phyloP scores from a whole-genome alignment of 1,140 invertebrate species.

The Callitettix versicolor region DNA sequence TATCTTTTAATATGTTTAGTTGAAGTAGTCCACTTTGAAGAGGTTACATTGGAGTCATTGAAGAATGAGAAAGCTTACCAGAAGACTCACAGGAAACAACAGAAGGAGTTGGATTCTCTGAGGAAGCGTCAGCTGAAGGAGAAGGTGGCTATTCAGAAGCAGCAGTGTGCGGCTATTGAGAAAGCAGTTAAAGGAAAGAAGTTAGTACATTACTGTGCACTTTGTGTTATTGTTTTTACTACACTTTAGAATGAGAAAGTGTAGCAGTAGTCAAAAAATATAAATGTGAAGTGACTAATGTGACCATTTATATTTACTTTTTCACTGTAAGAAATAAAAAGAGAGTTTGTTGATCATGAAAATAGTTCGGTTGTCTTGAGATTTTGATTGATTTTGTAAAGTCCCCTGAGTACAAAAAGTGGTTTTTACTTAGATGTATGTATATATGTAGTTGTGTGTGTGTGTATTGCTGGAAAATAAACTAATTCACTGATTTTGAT shows the following conservation, averaged over 20 bases:
- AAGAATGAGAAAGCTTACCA: slow-evolving; percentile 86
- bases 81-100: slow-evolving; percentile 91
- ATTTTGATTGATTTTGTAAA: no score
- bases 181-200: slow-evolving; percentile 89
- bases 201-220: slow-evolving; percentile 40
- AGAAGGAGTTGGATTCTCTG: slow-evolving; percentile 87
- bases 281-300: background rate
- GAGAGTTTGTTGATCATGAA: no score
- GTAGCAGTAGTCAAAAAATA: background rate
- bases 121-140: slow-evolving; percentile 92
- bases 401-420: no score
- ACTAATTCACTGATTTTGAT: no score
- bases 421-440: no score
- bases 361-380: no score
- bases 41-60: slow-evolving; percentile 82
- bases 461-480: no score
- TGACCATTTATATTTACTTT: no score
- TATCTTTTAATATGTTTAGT: slow-evolving; percentile 15
- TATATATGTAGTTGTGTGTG: no score
- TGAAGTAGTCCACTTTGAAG: slow-evolving; percentile 72
- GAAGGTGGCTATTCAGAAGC: slow-evolving; percentile 79
- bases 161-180: slow-evolving; percentile 89
- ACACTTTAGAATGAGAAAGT: background rate
- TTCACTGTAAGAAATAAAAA: no score
- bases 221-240: background rate